Conservation (phyloP, 2,113 vertebrate species). For the Condylura cristata region DNA sequence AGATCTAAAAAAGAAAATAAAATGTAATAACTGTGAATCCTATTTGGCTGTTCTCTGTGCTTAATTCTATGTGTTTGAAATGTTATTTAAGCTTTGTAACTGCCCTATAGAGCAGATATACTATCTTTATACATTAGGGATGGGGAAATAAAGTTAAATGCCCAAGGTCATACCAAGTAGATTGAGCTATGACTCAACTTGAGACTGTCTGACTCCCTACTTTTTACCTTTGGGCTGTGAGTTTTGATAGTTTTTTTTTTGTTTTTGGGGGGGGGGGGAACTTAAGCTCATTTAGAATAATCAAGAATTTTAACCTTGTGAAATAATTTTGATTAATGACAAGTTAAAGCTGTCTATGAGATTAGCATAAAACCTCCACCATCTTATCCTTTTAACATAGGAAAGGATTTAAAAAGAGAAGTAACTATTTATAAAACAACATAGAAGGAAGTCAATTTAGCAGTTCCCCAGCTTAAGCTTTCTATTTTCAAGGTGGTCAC, state of each 20-base stretch:
- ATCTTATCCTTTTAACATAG: background rate
- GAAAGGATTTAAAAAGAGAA: slow-evolving; percentile 6
- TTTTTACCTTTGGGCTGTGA: background rate
- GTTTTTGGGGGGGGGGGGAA: too few species aligned
- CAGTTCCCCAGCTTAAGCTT: background rate
- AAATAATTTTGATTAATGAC: background rate
- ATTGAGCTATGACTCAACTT: background rate
- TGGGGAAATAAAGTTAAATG: background rate
- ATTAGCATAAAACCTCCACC: background rate
- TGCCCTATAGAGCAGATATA: background rate
- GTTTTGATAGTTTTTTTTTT: background rate
- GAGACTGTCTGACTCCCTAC: background rate
- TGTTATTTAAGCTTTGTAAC: background rate
- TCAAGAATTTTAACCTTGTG: background rate
- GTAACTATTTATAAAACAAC: background rate
- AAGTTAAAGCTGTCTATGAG: background rate
- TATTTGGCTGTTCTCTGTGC: background rate
- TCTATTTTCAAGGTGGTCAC: background rate
- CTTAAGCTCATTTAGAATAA: background rate
- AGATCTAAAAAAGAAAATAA: background rate
- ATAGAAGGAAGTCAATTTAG: background rate
- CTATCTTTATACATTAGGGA: background rate
- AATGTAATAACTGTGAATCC: background rate
- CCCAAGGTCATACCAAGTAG: background rate
- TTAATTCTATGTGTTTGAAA: background rate